Conservation (phyloP, 1,140 invertebrate species). For the Magallana ariakensis region DNA sequence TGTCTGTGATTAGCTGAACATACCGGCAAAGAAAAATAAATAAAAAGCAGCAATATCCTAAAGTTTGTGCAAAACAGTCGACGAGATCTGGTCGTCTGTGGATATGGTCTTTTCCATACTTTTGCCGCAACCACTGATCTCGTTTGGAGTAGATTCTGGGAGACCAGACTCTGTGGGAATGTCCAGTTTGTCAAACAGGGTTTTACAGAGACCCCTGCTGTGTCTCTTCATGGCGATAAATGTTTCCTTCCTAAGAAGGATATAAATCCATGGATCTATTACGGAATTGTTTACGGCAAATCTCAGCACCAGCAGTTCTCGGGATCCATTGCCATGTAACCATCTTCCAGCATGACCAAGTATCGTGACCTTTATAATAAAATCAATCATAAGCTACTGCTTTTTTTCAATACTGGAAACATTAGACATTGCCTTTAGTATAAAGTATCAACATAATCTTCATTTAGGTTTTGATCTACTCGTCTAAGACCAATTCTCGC, state of each 20-base stretch:
- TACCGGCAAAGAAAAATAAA: no score
- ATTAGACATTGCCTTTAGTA: no score
- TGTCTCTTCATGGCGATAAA: neutral
- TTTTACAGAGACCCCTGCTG: neutral
- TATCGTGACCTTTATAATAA: neutral
- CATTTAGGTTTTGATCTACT: no score
- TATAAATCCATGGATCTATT: conserved; percentile 44
- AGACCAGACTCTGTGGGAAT: neutral
- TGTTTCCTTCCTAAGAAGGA: conserved; percentile 30
- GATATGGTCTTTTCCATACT: neutral
- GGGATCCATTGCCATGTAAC: neutral
- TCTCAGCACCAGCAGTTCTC: conserved; percentile 13
- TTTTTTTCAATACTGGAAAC: no score
- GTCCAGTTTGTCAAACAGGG: neutral
- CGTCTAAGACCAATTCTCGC: no score
- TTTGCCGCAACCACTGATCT: neutral
- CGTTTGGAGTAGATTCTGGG: neutral
- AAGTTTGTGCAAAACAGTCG: neutral
- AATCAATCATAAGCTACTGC: no score
- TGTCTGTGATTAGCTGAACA: no score
- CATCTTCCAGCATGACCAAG: neutral
- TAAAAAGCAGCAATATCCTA: no score
- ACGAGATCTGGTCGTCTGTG: neutral
- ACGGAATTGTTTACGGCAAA: conserved; percentile 12
- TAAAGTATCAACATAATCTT: no score